Percentiles rank a stretch among this genome's conserved stretches.
Conservation (phyloP, 2,888 invertebrate species). For the Cryptocheilus praepositus region DNA sequence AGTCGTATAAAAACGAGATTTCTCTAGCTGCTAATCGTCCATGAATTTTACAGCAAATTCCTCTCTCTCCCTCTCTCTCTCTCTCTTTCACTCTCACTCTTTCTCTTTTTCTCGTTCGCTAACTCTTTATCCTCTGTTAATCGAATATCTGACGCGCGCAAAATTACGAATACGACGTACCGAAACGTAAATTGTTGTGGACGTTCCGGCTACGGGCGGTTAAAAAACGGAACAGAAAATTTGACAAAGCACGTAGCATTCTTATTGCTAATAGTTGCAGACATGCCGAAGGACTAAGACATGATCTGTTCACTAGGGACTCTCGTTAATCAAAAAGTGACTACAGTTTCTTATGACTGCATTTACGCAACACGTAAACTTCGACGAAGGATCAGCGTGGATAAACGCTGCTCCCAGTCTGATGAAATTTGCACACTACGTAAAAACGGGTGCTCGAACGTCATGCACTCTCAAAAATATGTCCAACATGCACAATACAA, state of each 20-base stretch:
- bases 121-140: slow-evolving; percentile 18
- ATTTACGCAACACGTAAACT: slow-evolving; percentile 51
- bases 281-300: slow-evolving; percentile 40
- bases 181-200: background rate
- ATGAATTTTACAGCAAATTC: slow-evolving; percentile 17
- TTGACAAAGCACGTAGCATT: slow-evolving; percentile 33
- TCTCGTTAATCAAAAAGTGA: slow-evolving; percentile 1
- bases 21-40: slow-evolving; percentile 38
- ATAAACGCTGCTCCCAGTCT: slow-evolving; percentile 9
- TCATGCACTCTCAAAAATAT: slow-evolving; percentile 37
- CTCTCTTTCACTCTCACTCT: background rate
- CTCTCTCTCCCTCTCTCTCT: too few relatives aligned
- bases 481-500: slow-evolving; percentile 39
- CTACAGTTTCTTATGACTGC: slow-evolving; percentile 41
- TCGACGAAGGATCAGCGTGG: background rate
- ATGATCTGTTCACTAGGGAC: background rate
- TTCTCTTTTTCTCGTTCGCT: slow-evolving; percentile 13
- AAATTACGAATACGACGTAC: background rate
- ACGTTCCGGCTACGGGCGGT: background rate
- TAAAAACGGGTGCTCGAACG: slow-evolving; percentile 31
- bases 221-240: slow-evolving; percentile 2
- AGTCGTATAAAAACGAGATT: slow-evolving; percentile 41
- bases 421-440: slow-evolving; percentile 27
- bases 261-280: slow-evolving; percentile 58
- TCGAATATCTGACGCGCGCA: background rate